Conservation (phyloP, 1,140 invertebrate genomes). For the Penaeus indicus region DNA sequence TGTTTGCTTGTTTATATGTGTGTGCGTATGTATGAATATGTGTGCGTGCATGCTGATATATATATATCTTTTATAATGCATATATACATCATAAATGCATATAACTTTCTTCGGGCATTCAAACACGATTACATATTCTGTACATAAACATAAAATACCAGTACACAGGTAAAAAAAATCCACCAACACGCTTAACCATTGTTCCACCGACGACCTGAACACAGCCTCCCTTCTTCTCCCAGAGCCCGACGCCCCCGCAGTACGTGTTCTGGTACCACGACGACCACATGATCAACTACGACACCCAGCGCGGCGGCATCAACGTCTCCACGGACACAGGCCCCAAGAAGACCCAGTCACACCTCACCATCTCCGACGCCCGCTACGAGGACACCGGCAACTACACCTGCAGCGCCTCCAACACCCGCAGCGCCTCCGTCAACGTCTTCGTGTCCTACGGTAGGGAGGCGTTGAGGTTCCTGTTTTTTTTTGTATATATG, state of each 20-base stretch:
- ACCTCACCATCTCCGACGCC: constrained; percentile 63
- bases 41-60: not conserved
- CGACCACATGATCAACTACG: constrained; percentile 93
- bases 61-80: too few species aligned
- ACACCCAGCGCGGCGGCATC: constrained; percentile 85
- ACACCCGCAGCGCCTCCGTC: constrained; percentile 68
- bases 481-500: not conserved
- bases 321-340: constrained; percentile 88
- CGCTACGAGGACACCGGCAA: constrained; percentile 65
- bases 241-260: constrained; percentile 71
- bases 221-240: constrained; percentile 66
- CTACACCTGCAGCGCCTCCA: constrained; percentile 66
- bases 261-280: constrained; percentile 81
- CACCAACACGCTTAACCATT: not conserved
- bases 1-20: not conserved
- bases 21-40: not conserved
- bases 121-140: not conserved
- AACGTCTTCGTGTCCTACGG: constrained; percentile 70
- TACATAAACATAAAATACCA: not conserved
- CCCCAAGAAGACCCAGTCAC: constrained; percentile 72
- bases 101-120: not conserved
- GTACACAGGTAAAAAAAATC: too few species aligned
- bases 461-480: constrained; percentile 46
- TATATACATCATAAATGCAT: too few species aligned
- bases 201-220: not conserved